These are phyloP conservation scores for Triplophysa rosa DNA, from an alignment of 2,113 vertebrate species.

Conservation along the genomic window DNA sequence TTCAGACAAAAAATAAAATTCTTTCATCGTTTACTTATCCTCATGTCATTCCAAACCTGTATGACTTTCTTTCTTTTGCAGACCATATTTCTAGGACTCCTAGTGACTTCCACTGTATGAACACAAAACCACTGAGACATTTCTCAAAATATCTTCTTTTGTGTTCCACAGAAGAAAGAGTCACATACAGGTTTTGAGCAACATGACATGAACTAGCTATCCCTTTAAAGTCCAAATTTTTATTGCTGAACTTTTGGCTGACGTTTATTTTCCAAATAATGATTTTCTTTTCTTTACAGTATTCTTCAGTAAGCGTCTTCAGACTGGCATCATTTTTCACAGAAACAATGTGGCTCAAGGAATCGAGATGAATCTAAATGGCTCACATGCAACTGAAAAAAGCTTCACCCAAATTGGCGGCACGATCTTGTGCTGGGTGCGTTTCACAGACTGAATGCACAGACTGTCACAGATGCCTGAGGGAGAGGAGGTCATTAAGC, in stretches of 20 bases:
- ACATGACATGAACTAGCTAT: no score
- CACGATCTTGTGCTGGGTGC: slow-evolving; percentile 4
- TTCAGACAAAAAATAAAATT: no score
- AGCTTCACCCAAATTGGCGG: slow-evolving; percentile 27
- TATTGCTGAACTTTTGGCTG: not conserved
- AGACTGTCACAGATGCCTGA: slow-evolving; percentile 43
- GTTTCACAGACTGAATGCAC: slow-evolving; percentile 35
- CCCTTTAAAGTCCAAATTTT: no score
- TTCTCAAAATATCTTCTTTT: no score
- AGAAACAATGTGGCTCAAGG: not conserved
- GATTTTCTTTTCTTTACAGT: not conserved
- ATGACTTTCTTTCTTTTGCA: no score
- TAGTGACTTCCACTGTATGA: no score
- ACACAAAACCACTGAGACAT: no score
- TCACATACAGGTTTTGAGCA: no score
- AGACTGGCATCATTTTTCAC: not conserved
- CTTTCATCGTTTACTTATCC: no score
- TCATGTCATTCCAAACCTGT: no score
- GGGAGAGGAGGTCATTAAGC: slow-evolving; percentile 45
- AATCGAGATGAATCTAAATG: slow-evolving; percentile 21
- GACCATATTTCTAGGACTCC: no score
- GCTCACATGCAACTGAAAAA: slow-evolving; percentile 3
- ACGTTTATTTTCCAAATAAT: not conserved
- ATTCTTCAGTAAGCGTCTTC: not conserved
- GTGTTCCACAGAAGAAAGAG: no score